These are phyloP conservation scores for Amazonetta brasiliensis DNA, from an alignment of 2,797 vertebrate genomes.

Conservation along the genomic window DNA sequence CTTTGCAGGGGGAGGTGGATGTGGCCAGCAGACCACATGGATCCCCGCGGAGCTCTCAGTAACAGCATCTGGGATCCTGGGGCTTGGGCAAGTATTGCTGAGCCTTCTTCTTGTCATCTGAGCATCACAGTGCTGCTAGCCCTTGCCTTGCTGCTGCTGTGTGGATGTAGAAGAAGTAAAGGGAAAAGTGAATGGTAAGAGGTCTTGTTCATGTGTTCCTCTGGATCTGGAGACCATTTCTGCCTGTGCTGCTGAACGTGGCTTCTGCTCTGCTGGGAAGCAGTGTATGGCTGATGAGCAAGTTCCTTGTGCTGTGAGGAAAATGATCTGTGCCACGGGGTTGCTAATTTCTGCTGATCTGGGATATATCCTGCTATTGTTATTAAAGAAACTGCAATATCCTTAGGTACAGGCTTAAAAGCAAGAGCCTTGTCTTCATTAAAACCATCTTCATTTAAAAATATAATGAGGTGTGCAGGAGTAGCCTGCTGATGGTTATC, in stretches of 20 bases:
- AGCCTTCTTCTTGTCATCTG: neutral
- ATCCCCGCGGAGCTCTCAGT: accelerated
- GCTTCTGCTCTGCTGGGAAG: neutral
- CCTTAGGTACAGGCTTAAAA: neutral
- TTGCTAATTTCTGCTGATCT: neutral
- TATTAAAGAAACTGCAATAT: neutral
- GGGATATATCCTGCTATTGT: neutral
- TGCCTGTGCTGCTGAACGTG: neutral
- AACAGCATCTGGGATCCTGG: neutral
- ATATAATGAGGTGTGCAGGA: neutral
- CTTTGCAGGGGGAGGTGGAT: neutral
- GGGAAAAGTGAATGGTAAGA: neutral
- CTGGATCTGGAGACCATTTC: neutral
- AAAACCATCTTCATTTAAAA: neutral
- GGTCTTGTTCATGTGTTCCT: neutral
- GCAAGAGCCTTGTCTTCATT: neutral
- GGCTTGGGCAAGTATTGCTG: neutral
- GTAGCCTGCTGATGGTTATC: neutral
- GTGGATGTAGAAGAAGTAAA: neutral
- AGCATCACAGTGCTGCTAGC: neutral
- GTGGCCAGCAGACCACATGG: neutral
- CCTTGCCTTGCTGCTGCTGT: neutral
- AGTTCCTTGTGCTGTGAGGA: neutral
- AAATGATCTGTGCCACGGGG: neutral
- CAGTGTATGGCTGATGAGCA: neutral